Evolutionary conservation across 2,797 vertebrate genomes (phyloP).

Genomic region (Falco rusticolus): DNA sequence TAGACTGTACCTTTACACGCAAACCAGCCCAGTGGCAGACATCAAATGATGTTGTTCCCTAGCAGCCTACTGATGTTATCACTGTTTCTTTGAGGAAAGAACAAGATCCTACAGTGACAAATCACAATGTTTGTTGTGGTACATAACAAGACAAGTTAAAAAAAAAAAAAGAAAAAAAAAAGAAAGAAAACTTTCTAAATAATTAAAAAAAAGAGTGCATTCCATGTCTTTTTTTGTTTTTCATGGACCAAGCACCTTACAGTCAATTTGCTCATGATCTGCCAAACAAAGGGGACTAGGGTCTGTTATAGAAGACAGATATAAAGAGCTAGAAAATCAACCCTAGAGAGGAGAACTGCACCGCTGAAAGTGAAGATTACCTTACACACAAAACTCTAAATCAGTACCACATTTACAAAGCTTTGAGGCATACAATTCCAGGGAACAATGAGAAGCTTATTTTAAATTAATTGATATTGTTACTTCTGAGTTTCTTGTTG

Average conservation of each 20-base stretch:
- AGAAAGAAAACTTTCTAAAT: background rate
- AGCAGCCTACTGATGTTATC: conserved; percentile 18
- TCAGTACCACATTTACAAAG: background rate
- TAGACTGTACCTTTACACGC: background rate
- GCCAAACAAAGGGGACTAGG: background rate
- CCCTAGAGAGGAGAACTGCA: background rate
- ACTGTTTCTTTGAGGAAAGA: background rate
- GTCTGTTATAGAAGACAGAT: background rate
- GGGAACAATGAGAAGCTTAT: background rate
- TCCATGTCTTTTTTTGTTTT: background rate
- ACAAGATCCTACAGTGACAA: conserved; percentile 4
- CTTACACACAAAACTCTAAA: background rate
- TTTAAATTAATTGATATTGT: background rate
- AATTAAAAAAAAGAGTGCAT: background rate
- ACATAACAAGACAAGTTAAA: background rate
- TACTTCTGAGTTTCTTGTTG: background rate
- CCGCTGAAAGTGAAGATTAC: background rate
- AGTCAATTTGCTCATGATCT: background rate
- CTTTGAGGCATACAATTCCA: background rate
- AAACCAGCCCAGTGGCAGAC: background rate
- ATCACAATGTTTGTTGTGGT: background rate
- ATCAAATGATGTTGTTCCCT: background rate
- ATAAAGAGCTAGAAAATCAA: background rate
- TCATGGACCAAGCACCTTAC: background rate
- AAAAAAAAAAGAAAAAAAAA: background rate